These are phyloP conservation scores for Apodemus speciosus DNA, from an alignment of 2,113 vertebrate species.

Conservation along the genomic window DNA sequence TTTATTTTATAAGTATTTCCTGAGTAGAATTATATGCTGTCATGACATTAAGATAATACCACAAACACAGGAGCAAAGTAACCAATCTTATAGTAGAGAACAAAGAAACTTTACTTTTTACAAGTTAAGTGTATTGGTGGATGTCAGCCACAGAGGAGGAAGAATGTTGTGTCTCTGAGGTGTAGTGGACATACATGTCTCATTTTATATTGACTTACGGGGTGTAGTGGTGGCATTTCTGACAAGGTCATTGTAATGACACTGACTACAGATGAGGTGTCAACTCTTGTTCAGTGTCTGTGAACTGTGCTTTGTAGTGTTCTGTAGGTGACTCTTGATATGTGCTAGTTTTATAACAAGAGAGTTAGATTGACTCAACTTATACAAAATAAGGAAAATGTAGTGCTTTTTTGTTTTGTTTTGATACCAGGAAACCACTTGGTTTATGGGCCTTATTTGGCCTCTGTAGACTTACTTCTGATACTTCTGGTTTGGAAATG, in stretches of 20 bases:
- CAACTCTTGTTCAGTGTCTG: constrained; percentile 9
- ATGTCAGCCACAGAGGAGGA: background rate
- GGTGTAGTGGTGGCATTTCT: constrained; percentile 28
- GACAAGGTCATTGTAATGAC: background rate
- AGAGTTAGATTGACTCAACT: background rate
- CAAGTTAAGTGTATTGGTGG: background rate
- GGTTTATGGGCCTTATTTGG: background rate
- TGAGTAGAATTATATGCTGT: constrained; percentile 40
- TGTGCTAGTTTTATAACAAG: constrained; percentile 7
- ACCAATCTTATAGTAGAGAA: constrained; percentile 26
- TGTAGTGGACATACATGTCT: background rate
- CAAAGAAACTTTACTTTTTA: constrained; percentile 25
- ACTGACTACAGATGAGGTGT: background rate
- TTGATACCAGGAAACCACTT: background rate
- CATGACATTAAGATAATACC: background rate
- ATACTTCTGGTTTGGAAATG: background rate
- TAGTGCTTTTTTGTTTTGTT: background rate
- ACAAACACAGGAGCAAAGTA: background rate
- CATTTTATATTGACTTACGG: background rate
- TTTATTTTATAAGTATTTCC: constrained; percentile 32
- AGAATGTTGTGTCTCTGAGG: background rate
- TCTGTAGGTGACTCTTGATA: background rate
- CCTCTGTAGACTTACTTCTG: background rate
- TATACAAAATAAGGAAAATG: background rate
- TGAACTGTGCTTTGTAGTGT: constrained; percentile 11